Percentiles rank a stretch among this genome's conserved stretches.
phyloP scores from a whole-genome alignment of 2,888 invertebrate genomes.

The Anorthoa munda region DNA sequence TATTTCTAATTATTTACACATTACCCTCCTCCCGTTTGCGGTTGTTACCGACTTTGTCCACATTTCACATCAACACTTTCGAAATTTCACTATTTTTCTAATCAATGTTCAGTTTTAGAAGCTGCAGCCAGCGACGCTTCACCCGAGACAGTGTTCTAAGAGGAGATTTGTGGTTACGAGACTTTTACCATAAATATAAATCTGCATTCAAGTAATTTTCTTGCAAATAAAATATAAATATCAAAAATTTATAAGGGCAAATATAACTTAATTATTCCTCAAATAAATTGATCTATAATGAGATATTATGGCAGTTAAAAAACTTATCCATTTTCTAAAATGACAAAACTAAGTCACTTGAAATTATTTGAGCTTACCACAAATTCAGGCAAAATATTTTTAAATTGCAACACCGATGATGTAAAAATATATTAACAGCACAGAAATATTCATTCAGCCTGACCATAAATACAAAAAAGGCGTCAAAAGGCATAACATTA shows the following conservation, averaged over 20 bases:
- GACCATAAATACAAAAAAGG: conserved; percentile 2
- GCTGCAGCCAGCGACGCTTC: conserved; percentile 82
- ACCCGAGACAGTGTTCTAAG: conserved; percentile 88
- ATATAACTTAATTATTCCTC: neutral
- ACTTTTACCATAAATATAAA: conserved; percentile 10
- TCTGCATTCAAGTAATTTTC: neutral
- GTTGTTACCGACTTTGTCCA: conserved; percentile 71
- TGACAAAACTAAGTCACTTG: neutral
- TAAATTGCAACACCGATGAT: conserved; percentile 19
- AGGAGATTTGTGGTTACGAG: conserved; percentile 69
- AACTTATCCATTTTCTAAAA: neutral
- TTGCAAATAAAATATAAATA: neutral
- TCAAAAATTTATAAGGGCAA: neutral
- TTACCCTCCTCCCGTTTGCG: conserved; percentile 79
- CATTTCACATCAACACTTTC: conserved; percentile 75
- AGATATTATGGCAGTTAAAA: no score
- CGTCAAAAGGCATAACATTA: conserved; percentile 10
- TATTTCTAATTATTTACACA: conserved; percentile 82
- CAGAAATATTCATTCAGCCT: conserved; percentile 1
- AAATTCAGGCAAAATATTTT: conserved; percentile 4
- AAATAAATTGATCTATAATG: no score
- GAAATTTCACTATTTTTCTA: conserved; percentile 80
- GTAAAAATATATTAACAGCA: neutral
- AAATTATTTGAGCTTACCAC: conserved; percentile 1
- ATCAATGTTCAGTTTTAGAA: conserved; percentile 71